Percentiles rank a stretch among this genome's conserved stretches.
phyloP scores from a whole-genome alignment of 2,797 vertebrate genomes.

The Sitta carolinensis region DNA sequence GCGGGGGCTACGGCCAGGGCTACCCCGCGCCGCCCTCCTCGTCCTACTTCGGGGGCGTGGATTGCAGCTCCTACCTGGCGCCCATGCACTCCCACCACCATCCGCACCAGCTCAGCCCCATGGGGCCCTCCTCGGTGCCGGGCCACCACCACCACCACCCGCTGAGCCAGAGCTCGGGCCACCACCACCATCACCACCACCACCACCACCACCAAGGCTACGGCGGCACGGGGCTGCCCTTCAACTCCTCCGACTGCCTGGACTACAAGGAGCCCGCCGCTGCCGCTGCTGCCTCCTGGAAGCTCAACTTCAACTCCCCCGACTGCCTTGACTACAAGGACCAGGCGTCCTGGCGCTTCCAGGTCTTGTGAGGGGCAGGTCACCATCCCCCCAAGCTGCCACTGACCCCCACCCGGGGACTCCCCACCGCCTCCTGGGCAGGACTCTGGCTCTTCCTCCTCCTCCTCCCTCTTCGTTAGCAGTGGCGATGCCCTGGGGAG shows the following conservation, averaged over 20 bases:
- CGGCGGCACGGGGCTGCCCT: slow-evolving; percentile 85
- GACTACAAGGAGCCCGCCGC: slow-evolving; percentile 98
- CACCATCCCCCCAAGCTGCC: not conserved
- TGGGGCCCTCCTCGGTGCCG: slow-evolving; percentile 91
- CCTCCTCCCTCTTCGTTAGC: not conserved
- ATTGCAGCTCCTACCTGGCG: slow-evolving; percentile 93
- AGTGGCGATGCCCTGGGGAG: not conserved
- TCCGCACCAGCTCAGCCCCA: slow-evolving; percentile 94
- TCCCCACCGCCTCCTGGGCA: not conserved
- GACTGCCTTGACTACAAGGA: slow-evolving; percentile 99
- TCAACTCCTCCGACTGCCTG: slow-evolving; percentile 98
- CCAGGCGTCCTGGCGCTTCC: slow-evolving; percentile 98
- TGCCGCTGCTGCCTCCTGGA: slow-evolving; percentile 91
- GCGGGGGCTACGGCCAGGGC: slow-evolving; percentile 89
- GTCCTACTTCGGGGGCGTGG: slow-evolving; percentile 95
- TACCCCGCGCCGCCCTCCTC: slow-evolving; percentile 90
- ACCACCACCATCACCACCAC: slow-evolving; percentile 92
- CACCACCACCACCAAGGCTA: slow-evolving; percentile 92
- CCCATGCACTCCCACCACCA: slow-evolving; percentile 98
- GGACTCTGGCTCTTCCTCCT: slow-evolving; percentile 11
- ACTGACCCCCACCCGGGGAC: not conserved
- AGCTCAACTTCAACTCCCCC: slow-evolving; percentile 98
- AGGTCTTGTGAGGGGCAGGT: slow-evolving; percentile 89
- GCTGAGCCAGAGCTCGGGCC: slow-evolving; percentile 88
- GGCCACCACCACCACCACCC: slow-evolving; percentile 86